These are phyloP conservation scores for Brachionus calyciflorus DNA, from an alignment of 1,140 invertebrate genomes.

Conservation along the genomic window DNA sequence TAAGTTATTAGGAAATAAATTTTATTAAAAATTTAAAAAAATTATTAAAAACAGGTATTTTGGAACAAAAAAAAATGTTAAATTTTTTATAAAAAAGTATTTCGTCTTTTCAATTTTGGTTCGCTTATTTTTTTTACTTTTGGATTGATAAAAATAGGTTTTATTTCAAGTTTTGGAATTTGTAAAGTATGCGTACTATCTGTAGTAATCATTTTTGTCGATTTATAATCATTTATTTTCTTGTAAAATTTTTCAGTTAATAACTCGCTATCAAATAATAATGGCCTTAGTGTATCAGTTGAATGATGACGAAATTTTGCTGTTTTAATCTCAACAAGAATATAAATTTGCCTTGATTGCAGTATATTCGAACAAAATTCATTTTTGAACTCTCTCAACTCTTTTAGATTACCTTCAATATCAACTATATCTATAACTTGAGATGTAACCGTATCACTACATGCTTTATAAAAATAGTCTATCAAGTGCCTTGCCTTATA, in stretches of 20 bases:
- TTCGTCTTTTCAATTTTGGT: no score
- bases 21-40: no score
- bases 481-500: neutral
- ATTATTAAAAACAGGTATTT: no score
- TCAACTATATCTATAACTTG: conserved; percentile 12
- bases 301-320: neutral
- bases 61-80: no score
- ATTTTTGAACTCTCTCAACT: neutral
- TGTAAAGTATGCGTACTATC: neutral
- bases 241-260: conserved; percentile 31
- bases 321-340: conserved; percentile 15
- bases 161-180: neutral
- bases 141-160: no score
- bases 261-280: neutral
- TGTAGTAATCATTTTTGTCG: neutral
- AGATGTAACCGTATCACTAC: neutral
- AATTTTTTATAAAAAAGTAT: no score
- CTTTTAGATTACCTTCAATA: neutral
- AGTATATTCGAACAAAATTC: neutral
- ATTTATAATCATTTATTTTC: neutral
- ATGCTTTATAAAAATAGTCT: neutral
- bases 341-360: conserved; percentile 16
- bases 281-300: neutral
- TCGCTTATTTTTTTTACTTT: no score
- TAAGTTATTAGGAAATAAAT: no score